phyloP scores from a whole-genome alignment of 2,797 vertebrate genomes.

The Anolis apletophallus region DNA sequence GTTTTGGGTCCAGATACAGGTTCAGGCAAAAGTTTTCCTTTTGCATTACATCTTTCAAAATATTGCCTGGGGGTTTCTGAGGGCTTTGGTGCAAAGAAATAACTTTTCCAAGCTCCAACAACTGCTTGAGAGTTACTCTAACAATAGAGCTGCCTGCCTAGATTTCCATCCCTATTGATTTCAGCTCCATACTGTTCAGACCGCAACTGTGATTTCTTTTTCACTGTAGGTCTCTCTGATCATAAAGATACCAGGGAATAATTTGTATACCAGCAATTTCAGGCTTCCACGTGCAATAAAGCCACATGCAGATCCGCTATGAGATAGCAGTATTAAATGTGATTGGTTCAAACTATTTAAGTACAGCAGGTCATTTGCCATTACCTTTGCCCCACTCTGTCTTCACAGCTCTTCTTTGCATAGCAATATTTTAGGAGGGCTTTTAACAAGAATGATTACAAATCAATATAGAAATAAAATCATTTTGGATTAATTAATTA shows the following conservation, averaged over 20 bases:
- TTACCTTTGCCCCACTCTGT: not conserved
- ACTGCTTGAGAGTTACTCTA: too few species aligned
- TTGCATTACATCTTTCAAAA: too few species aligned
- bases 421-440: slow-evolving; percentile 51
- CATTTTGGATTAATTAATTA: slow-evolving; percentile 40
- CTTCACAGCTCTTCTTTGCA: slow-evolving; percentile 56
- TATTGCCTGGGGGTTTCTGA: too few species aligned
- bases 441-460: slow-evolving; percentile 35
- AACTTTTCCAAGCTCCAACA: not conserved
- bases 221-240: not conserved
- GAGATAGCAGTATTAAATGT: slow-evolving; percentile 30
- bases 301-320: slow-evolving; percentile 12
- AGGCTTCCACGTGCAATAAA: not conserved
- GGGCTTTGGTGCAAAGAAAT: too few species aligned
- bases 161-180: not conserved
- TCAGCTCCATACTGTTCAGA: not conserved
- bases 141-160: not conserved
- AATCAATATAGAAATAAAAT: slow-evolving; percentile 52
- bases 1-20: slow-evolving; percentile 22
- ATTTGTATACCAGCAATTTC: not conserved
- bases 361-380: slow-evolving; percentile 14
- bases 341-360: slow-evolving; percentile 34
- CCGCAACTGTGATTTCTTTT: not conserved
- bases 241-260: not conserved
- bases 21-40: not conserved